These are phyloP conservation scores for Peromyscus melanophrys DNA, from an alignment of 2,797 vertebrate species.

Conservation along the genomic window DNA sequence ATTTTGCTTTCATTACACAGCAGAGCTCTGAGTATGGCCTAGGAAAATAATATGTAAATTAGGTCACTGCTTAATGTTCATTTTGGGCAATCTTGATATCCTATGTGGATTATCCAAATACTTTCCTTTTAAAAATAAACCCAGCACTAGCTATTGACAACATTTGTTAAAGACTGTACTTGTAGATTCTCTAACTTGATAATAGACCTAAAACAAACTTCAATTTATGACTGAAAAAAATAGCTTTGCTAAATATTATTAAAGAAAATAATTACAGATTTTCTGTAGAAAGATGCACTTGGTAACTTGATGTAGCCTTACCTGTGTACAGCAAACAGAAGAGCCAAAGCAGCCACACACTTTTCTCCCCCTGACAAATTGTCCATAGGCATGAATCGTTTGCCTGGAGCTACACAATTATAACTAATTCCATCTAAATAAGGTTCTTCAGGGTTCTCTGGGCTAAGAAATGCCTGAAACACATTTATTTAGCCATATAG, in stretches of 20 bases:
- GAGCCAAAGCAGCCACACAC: slow-evolving; percentile 95
- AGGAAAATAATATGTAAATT: slow-evolving; percentile 14
- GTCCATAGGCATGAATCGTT: slow-evolving; percentile 98
- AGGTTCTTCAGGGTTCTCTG: slow-evolving; percentile 96
- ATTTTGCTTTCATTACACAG: slow-evolving; percentile 15
- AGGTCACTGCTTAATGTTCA: slow-evolving; percentile 5
- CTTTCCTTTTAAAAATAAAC: slow-evolving; percentile 33
- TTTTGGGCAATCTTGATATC: not conserved
- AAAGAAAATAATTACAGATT: not conserved
- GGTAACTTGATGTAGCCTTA: slow-evolving; percentile 74
- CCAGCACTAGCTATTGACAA: slow-evolving; percentile 1
- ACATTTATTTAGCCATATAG: slow-evolving; percentile 62
- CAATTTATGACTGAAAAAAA: not conserved
- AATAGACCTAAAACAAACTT: not conserved
- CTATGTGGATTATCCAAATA: not conserved
- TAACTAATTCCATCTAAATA: slow-evolving; percentile 96
- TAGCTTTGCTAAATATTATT: not conserved
- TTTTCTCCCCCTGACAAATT: slow-evolving; percentile 98
- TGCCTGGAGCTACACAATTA: slow-evolving; percentile 96
- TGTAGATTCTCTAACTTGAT: slow-evolving; percentile 14
- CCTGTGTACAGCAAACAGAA: slow-evolving; percentile 98
- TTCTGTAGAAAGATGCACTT: not conserved
- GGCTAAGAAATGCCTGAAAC: slow-evolving; percentile 95
- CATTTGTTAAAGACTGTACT: slow-evolving; percentile 16
- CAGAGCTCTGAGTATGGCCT: not conserved